Evolutionary conservation across 2,888 invertebrate genomes (phyloP).

Genomic region (Druceiella hillmani): DNA sequence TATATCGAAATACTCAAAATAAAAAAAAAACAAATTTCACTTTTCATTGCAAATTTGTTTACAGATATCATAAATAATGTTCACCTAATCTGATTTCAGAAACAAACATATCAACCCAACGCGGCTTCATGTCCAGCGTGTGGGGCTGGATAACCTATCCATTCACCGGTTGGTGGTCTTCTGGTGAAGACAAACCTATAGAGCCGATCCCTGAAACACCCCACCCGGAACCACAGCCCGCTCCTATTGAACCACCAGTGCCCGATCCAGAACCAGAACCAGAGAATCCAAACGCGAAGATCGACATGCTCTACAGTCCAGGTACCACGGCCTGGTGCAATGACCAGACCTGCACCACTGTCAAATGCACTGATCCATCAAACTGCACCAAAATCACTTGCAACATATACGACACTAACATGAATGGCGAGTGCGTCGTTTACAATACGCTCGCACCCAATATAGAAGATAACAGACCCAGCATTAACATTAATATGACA

Average conservation of each 20-base stretch:
- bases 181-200: slow-evolving; percentile 5
- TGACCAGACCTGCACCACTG: slow-evolving; percentile 46
- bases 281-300: neutral
- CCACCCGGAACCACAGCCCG: neutral
- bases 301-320: neutral
- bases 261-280: slow-evolving; percentile 2
- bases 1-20: too few species aligned
- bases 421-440: slow-evolving; percentile 41
- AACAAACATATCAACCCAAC: too few species aligned
- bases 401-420: slow-evolving; percentile 44
- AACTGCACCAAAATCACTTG: slow-evolving; percentile 41
- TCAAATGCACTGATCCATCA: slow-evolving; percentile 34
- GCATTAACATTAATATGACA: too few species aligned
- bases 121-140: slow-evolving; percentile 37
- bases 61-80: too few species aligned
- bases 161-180: slow-evolving; percentile 35
- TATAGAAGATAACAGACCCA: too few species aligned
- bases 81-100: too few species aligned
- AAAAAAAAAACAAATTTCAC: too few species aligned
- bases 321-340: slow-evolving; percentile 23
- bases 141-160: slow-evolving; percentile 48
- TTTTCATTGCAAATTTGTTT: too few species aligned
- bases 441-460: slow-evolving; percentile 29
- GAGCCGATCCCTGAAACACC: too few species aligned
- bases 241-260: slow-evolving; percentile 2